Evolutionary conservation across 1,140 invertebrate species (phyloP), one percentile per base, ranked within the genome.

Genomic region (Magallana ariakensis): DNA sequence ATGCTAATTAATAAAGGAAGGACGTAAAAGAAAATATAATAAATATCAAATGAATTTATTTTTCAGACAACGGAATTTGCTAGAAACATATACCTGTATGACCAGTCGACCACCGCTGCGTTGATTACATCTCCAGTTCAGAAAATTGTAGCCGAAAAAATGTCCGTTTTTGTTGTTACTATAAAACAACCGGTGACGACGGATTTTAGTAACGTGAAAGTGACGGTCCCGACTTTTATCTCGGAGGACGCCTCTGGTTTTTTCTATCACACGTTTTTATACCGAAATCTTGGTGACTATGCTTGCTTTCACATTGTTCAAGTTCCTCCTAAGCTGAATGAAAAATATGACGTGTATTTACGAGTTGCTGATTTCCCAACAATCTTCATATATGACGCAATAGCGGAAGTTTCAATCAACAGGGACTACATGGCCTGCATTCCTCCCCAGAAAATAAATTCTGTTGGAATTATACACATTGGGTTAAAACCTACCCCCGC

Each of bases 231-330:
- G 26, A 46, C 56, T n/a, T 90, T 85, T 46, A 90, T 86, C 56
- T 75, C 85, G 46, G 87, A 62, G 4, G 89, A 90, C 81, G 89
- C 89, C 13, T 88, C 89, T 22, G 55, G 81, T 1, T 54, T 88
- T 26, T 90, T 90, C 19, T 90, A 90, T 54, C 89, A 90, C 62
- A 62, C 82, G 46, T 88, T 88, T 85, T 82, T 80, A 22, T 89
- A 89, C 56, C 82, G 88, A 26, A 83, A 87, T 10, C 0, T 53
- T 15, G 85, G 85, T 0, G 88, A 89, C 60, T 89, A 87, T 26
- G 88, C 84, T 11, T 89, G 88, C 75, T 33, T 89, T 6, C 58
- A 75, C 6, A 80, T 89, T 16, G 54, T 87, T 13, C 85, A 85
- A 13, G 70, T 58, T 6, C 46, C 57, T 19, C 81, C 84, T 0